These are phyloP conservation scores for Zonotrichia albicollis DNA, from an alignment of 2,797 vertebrate genomes.

Conservation along the genomic window DNA sequence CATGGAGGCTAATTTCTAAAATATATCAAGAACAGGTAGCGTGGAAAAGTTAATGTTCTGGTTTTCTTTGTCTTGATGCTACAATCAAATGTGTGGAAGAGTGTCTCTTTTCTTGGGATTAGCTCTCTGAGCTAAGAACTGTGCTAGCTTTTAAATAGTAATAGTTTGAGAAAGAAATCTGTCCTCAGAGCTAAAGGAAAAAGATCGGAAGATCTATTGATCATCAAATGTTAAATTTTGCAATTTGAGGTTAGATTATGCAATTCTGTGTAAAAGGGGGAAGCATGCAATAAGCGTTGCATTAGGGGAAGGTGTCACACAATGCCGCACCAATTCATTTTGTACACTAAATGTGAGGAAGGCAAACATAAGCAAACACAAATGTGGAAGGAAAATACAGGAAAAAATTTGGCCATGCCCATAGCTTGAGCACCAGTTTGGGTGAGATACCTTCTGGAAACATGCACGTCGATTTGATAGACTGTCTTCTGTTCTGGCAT, in stretches of 20 bases:
- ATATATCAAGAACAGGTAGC: neutral
- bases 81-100: neutral
- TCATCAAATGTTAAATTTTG: neutral
- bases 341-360: neutral
- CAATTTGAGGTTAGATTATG: neutral
- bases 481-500: slow-evolving; percentile 44
- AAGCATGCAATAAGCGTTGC: neutral
- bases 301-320: neutral
- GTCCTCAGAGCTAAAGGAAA: neutral
- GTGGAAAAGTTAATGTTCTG: neutral
- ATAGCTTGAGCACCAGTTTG: neutral
- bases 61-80: neutral
- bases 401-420: neutral
- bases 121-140: neutral
- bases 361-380: neutral
- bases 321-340: neutral
- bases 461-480: slow-evolving; percentile 35
- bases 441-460: slow-evolving; percentile 70
- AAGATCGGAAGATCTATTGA: neutral
- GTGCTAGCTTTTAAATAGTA: neutral
- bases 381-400: neutral
- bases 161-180: neutral
- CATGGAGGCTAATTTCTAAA: neutral
- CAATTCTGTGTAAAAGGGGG: neutral
- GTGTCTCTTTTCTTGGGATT: neutral